Conservation (phyloP, 2,797 vertebrate genomes). For the Cyprinella venusta region DNA sequence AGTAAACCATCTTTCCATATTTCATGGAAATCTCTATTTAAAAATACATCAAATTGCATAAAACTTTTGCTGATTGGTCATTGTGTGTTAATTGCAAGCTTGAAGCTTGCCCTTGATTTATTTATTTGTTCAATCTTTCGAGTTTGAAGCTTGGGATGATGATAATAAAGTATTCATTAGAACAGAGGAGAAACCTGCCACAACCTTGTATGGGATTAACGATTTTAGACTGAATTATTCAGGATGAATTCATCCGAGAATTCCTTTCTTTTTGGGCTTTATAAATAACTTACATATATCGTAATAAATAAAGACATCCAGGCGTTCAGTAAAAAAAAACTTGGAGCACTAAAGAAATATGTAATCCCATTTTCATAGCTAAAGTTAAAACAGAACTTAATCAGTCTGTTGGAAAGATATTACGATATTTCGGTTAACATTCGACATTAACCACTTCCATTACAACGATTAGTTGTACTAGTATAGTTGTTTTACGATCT, state of each 20-base stretch:
- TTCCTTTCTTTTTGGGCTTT: slow-evolving; percentile 81
- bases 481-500: background rate
- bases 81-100: slow-evolving; percentile 1
- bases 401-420: background rate
- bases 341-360: slow-evolving; percentile 44
- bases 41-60: background rate
- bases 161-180: slow-evolving; percentile 81
- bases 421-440: background rate
- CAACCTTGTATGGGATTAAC: slow-evolving; percentile 82
- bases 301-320: slow-evolving; percentile 84
- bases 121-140: slow-evolving; percentile 42
- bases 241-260: slow-evolving; percentile 79
- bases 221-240: slow-evolving; percentile 83
- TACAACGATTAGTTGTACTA: background rate
- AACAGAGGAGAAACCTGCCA: slow-evolving; percentile 79
- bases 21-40: background rate
- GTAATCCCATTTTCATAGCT: background rate
- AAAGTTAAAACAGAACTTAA: background rate
- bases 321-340: slow-evolving; percentile 74
- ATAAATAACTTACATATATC: slow-evolving; percentile 81
- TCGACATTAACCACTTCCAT: background rate
- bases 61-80: background rate
- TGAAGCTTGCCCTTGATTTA: background rate
- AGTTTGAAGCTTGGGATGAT: slow-evolving; percentile 68
- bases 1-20: background rate